Conservation (phyloP, 2,888 invertebrate genomes). For the Drosophila anceps region DNA sequence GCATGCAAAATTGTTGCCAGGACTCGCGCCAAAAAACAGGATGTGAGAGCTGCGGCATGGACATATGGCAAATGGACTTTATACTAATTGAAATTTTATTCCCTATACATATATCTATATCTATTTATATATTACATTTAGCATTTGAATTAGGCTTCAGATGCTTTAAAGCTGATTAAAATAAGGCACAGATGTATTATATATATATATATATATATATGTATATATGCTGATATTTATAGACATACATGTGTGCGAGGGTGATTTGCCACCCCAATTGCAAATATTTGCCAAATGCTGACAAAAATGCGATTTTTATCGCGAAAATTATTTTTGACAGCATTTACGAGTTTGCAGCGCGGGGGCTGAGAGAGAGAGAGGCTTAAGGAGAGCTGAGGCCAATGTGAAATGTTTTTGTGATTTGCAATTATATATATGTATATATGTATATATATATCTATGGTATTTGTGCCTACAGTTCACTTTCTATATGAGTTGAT, state of each 20-base stretch:
- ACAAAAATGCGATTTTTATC: constrained; percentile 54
- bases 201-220: constrained; percentile 56
- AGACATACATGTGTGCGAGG: constrained; percentile 1
- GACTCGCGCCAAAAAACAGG: constrained; percentile 52
- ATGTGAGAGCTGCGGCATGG: neutral
- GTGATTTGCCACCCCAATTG: constrained; percentile 10
- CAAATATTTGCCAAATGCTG: constrained; percentile 21
- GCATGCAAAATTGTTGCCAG: constrained; percentile 45
- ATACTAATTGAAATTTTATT: neutral
- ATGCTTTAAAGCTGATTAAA: constrained; percentile 52
- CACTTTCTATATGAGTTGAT: too few relatives aligned
- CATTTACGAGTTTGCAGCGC: constrained; percentile 9
- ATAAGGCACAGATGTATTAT: constrained; percentile 25
- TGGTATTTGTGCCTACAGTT: too few relatives aligned
- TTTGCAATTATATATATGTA: neutral
- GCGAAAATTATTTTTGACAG: constrained; percentile 29
- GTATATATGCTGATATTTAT: constrained; percentile 14
- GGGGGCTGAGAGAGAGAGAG: neutral
- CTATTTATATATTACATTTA: neutral
- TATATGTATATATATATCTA: too few relatives aligned
- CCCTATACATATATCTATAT: neutral
- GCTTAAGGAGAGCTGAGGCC: neutral
- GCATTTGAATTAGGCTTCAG: constrained; percentile 38
- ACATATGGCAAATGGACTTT: neutral
- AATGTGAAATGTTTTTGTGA: neutral